Percentiles rank a stretch among this genome's conserved stretches.
Conservation (phyloP, 2,888 invertebrate genomes). For the Agrenia bidenticulata region DNA sequence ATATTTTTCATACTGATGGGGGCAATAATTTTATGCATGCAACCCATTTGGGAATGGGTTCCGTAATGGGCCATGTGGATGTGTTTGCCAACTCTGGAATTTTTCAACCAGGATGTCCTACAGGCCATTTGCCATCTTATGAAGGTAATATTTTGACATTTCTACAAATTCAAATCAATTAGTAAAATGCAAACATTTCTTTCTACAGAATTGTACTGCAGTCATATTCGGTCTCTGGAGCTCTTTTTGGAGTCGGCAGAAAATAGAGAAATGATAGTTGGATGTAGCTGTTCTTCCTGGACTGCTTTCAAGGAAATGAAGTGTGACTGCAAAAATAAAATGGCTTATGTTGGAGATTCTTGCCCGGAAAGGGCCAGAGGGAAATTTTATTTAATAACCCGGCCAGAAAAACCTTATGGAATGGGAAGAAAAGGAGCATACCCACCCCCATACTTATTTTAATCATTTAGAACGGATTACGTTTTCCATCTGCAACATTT, state of each 20-base stretch:
- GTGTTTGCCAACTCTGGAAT: slow-evolving; percentile 41
- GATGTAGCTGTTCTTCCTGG: slow-evolving; percentile 37
- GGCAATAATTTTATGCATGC: slow-evolving; percentile 44
- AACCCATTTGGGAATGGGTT: slow-evolving; percentile 44
- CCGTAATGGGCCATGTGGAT: slow-evolving; percentile 33
- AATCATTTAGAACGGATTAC: too few species aligned
- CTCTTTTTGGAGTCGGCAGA: slow-evolving; percentile 37
- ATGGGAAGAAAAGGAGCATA: slow-evolving; percentile 32
- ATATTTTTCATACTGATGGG: slow-evolving; percentile 34
- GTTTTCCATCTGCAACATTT: too few species aligned
- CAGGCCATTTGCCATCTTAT: slow-evolving; percentile 31
- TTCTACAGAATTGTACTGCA: slow-evolving; percentile 39
- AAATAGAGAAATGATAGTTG: slow-evolving; percentile 32
- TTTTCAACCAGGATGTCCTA: slow-evolving; percentile 46
- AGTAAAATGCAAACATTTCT: neutral
- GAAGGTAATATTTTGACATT: too few species aligned
- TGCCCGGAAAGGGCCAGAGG: slow-evolving; percentile 29
- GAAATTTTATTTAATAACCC: slow-evolving; percentile 38
- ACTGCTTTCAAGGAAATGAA: slow-evolving; percentile 21
- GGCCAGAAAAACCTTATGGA: slow-evolving; percentile 33
- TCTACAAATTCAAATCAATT: neutral
- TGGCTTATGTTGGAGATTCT: slow-evolving; percentile 30
- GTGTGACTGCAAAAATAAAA: slow-evolving; percentile 39
- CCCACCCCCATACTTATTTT: slow-evolving; percentile 2
- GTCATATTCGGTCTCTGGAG: slow-evolving; percentile 39